Conservation (phyloP, 1,140 invertebrate species). For the Thaumetopoea pityocampa region DNA sequence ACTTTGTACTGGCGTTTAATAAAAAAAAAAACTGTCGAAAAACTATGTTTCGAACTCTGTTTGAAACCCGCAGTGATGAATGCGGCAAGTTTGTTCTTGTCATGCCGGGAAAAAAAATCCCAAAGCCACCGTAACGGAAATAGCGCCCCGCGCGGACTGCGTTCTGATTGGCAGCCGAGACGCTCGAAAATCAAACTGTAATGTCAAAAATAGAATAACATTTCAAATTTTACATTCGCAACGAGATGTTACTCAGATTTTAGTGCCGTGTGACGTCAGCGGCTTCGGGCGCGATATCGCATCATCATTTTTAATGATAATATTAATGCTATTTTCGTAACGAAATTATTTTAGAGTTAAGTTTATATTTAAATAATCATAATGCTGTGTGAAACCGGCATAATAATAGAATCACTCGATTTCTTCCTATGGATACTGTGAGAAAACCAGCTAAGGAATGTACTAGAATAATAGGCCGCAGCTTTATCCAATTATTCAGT, state of each 20-base stretch:
- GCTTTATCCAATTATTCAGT: no score
- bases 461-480: no score
- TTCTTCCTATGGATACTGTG: no score
- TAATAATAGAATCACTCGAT: no score
- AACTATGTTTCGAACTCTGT: slow-evolving; percentile 1
- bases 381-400: no score
- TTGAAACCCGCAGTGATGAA: slow-evolving; percentile 41
- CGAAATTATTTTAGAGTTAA: no score
- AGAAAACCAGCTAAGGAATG: no score
- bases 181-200: slow-evolving; percentile 25
- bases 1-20: no score
- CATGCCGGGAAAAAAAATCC: slow-evolving; percentile 51
- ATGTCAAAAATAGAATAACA: slow-evolving; percentile 20
- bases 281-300: no score
- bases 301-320: no score
- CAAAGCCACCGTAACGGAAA: slow-evolving; percentile 41
- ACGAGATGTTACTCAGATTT: not conserved
- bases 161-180: slow-evolving; percentile 47
- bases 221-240: not conserved
- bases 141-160: slow-evolving; percentile 39
- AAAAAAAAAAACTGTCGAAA: not conserved
- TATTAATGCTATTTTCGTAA: no score
- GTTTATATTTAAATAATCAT: no score
- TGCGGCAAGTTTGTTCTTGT: slow-evolving; percentile 60
- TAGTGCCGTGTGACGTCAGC: not conserved